A percentile compares a stretch with the other conserved stretches of the same genome.
Evolutionary conservation across 2,797 vertebrate genomes (phyloP).

Genomic region (Thamnophis elegans): DNA sequence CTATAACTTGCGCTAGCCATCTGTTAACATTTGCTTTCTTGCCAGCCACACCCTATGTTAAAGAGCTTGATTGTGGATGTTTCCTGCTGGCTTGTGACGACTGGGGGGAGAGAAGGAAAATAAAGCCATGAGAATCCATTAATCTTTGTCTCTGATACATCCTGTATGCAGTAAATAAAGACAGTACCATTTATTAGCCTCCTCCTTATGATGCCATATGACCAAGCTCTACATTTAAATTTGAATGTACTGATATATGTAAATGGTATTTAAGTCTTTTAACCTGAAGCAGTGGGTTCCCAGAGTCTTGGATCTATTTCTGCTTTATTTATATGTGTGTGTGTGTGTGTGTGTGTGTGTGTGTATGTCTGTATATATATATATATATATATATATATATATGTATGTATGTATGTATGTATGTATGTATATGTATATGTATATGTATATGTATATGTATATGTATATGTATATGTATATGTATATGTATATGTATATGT

Average conservation of each 20-base stretch:
- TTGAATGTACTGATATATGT: background rate
- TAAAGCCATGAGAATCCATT: background rate
- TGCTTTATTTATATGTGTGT: background rate
- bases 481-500: too few species aligned
- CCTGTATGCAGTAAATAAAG: background rate
- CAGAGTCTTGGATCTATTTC: background rate
- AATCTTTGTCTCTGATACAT: background rate
- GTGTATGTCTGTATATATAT: background rate
- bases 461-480: too few species aligned
- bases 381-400: rapidly evolving
- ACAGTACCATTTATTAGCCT: background rate
- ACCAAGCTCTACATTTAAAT: background rate
- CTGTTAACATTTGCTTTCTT: background rate
- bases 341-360: too few species aligned
- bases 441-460: too few species aligned
- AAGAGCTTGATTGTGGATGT: background rate
- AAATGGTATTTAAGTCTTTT: background rate
- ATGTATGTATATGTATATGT: background rate
- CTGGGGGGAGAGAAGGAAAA: background rate
- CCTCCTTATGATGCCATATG: background rate
- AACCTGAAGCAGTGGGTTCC: background rate
- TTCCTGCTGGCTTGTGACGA: background rate
- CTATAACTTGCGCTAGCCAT: background rate
- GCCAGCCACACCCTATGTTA: background rate
- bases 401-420: too few species aligned